Evolutionary conservation across 37 sponge, comb jelly and placozoan species (phyloP), one percentile per base, ranked within the genome.

Genomic region (Corticium candelabrum): DNA sequence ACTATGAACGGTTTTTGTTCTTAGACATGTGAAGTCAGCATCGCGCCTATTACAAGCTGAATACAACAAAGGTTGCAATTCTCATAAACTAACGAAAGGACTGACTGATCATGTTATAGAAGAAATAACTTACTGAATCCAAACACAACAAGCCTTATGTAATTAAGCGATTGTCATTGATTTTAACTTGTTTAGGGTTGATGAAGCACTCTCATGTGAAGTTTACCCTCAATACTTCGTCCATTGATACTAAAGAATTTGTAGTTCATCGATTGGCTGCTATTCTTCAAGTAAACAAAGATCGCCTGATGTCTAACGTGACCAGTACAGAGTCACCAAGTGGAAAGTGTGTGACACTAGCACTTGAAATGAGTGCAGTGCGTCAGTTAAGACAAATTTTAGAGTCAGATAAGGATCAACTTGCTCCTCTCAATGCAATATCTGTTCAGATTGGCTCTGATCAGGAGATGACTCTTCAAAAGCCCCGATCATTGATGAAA

Each of bases 1-100:
- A n/a, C n/a, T n/a, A n/a, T n/a, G n/a, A n/a, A n/a, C n/a, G n/a
- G 62, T 50, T 50, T 50, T 50, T 50, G 11, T 50, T 50, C 62
- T 50, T 50, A 50, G 62, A 11, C 62, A 50, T 27, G 62, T 21
- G 62, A 50, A 50, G n/a, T n/a, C n/a, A n/a, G n/a, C n/a, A n/a
- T n/a, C n/a, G n/a, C n/a, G n/a, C n/a, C n/a, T n/a, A n/a, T n/a
- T n/a, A n/a, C n/a, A n/a, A n/a, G n/a, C n/a, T n/a, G n/a, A n/a
- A n/a, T n/a, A n/a, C n/a, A n/a, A n/a, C n/a, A n/a, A n/a, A n/a
- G n/a, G n/a, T n/a, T n/a, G n/a, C n/a, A n/a, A n/a, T n/a, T n/a
- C n/a, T n/a, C n/a, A n/a, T n/a, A n/a, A n/a, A n/a, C n/a, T n/a
- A n/a, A n/a, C n/a, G n/a, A n/a, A n/a, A n/a, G n/a, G n/a, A n/a